A percentile compares a stretch with the other conserved stretches of the same genome.
These are phyloP conservation scores for Calcarius ornatus DNA, from an alignment of 2,113 vertebrate genomes.

Conservation along the genomic window DNA sequence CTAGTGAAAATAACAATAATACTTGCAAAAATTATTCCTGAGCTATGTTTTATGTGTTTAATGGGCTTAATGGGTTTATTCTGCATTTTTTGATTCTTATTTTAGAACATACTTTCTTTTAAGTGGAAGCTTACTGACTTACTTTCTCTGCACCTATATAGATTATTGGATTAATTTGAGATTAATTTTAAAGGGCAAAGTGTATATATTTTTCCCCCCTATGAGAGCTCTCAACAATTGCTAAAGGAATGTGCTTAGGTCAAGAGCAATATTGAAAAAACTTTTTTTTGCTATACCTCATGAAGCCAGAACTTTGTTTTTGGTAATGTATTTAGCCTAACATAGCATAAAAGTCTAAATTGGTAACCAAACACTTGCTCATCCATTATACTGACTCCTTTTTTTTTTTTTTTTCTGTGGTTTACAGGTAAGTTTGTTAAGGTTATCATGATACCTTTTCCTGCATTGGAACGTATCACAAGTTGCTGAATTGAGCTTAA, in stretches of 20 bases:
- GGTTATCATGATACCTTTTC: neutral
- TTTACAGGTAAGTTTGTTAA: neutral
- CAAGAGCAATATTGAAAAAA: neutral
- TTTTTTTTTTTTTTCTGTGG: neutral
- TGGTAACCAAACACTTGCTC: neutral
- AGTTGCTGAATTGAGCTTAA: neutral
- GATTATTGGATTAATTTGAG: neutral
- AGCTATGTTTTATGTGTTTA: neutral
- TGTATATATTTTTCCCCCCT: neutral
- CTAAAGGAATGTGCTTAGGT: neutral
- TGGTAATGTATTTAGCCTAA: neutral
- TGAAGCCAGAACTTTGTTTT: neutral
- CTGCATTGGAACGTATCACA: neutral
- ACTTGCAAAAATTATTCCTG: neutral
- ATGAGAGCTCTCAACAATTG: neutral
- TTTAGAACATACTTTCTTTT: neutral
- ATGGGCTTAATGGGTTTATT: neutral
- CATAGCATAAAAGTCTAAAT: neutral
- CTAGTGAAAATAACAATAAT: conserved; percentile 19
- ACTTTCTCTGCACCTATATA: neutral
- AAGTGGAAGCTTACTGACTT: neutral
- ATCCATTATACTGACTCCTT: neutral
- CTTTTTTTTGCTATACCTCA: neutral
- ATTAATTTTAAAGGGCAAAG: neutral
- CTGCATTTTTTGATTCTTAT: neutral